Evolutionary conservation across 1,140 invertebrate species (phyloP).

Genomic region (Panulirus ornatus): DNA sequence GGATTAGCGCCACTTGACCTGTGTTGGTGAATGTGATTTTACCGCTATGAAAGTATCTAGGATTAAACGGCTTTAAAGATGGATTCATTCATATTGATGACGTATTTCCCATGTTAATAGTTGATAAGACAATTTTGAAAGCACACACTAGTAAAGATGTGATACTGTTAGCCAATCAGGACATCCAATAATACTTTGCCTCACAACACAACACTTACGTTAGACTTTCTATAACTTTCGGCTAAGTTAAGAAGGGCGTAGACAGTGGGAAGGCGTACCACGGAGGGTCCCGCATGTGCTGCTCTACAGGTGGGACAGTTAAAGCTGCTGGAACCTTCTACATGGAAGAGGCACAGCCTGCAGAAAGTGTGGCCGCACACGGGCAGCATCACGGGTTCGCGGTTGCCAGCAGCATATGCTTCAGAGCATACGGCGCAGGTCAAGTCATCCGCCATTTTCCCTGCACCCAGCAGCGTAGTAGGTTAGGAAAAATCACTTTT

Average conservation of each 20-base stretch:
- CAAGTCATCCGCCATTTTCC: constrained; percentile 27
- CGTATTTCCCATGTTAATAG: too few relatives aligned
- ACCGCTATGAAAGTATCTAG: too few relatives aligned
- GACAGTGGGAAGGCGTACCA: constrained; percentile 2
- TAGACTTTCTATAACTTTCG: not conserved
- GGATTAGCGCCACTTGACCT: too few relatives aligned
- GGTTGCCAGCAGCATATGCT: not conserved
- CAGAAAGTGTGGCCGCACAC: constrained; percentile 58
- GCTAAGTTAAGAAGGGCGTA: constrained; percentile 33
- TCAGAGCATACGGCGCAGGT: constrained; percentile 27
- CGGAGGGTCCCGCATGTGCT: not conserved
- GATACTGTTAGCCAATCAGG: too few relatives aligned
- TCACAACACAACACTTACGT: too few relatives aligned
- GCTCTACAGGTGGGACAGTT: constrained; percentile 47
- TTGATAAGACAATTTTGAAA: too few relatives aligned
- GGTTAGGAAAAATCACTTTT: not conserved
- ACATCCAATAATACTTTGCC: too few relatives aligned
- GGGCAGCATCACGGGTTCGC: constrained; percentile 46
- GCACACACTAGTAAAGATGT: too few relatives aligned
- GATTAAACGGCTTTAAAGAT: too few relatives aligned
- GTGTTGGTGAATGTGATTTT: too few relatives aligned
- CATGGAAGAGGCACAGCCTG: constrained; percentile 18
- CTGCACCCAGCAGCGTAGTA: not conserved
- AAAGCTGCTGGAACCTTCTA: not conserved
- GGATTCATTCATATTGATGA: too few relatives aligned